Evolutionary conservation across 1,140 invertebrate genomes (phyloP), one percentile per base, ranked within the genome.

Genomic region (Eufriesea mexicana): DNA sequence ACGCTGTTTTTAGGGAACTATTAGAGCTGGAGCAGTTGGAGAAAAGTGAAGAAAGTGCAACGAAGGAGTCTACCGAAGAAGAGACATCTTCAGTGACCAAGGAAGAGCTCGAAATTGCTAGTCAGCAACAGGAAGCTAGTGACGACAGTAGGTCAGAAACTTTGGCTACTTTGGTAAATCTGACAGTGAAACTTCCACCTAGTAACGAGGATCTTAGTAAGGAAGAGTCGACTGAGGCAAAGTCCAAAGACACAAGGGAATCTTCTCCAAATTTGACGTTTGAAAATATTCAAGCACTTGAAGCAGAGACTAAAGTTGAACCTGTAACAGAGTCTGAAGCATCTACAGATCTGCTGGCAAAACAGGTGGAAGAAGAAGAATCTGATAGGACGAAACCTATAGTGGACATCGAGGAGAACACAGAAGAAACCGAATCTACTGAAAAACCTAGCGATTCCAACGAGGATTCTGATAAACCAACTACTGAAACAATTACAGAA

Each of bases 1-100:
- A 98, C 91, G 97, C 97, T 0, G 97, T 97, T 0, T 98, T 98
- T 89, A 94, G 97, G 83, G 97, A 98, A 94, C 95, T 98, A 74
- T 95, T 97, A 28, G 96, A 97, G 83, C 94, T 96, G 91, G 97
- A 97, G 90, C 91, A 96, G 16, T 95, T 96, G 90, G 95, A 78
- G 70, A 90, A 54, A 86, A 88, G 61, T 78, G 79, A 85, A 0
- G 72, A 84, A 9, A 49, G 20, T 12, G 10, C 9, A 8, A 72
- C 82, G 93, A 92, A 79, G 92, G 83, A 88, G 6, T 77, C 75
- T 4, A 89, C 90, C 28, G 90, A 91, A 23, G 91, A 88, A 42
- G 93, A 94, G 57, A 89, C 87, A 49, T 84, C 90, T 35, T 70
- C 51, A 62, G 42, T 25, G 89, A 91, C 25, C 2, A 67, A 66